These are phyloP conservation scores for Sylvicola cinctus DNA, from an alignment of 2,888 invertebrate genomes.

Conservation along the genomic window DNA sequence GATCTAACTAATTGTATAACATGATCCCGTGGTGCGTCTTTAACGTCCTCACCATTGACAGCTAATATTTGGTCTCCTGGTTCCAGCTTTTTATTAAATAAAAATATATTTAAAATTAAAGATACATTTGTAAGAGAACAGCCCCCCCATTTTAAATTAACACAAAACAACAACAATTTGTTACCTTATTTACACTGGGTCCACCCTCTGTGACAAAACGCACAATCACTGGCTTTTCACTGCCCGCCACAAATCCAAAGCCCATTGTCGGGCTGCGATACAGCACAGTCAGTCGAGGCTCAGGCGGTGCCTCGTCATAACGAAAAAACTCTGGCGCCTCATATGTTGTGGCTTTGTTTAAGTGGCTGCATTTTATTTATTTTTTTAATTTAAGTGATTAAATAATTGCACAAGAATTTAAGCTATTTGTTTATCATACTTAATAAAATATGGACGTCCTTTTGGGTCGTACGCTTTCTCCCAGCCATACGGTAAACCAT, in stretches of 20 bases:
- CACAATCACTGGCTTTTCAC: conserved; percentile 80
- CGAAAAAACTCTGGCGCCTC: conserved; percentile 51
- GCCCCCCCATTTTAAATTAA: not conserved
- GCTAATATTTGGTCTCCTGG: conserved; percentile 81
- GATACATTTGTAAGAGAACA: not conserved
- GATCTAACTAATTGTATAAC: conserved; percentile 75
- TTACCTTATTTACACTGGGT: conserved; percentile 69
- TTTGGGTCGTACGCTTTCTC: conserved; percentile 69
- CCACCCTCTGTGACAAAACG: conserved; percentile 78
- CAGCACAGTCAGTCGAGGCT: conserved; percentile 55
- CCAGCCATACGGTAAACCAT: conserved; percentile 75
- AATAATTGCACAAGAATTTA: too few relatives aligned
- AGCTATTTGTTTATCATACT: conserved; percentile 25
- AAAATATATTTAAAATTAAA: conserved; percentile 1
- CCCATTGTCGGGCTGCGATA: conserved; percentile 60
- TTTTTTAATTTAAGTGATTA: not conserved
- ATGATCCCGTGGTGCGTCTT: conserved; percentile 64
- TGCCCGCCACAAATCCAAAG: conserved; percentile 91
- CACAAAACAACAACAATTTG: conserved; percentile 1
- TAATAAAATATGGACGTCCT: conserved; percentile 59
- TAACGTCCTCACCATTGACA: conserved; percentile 82
- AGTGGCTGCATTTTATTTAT: conserved; percentile 32
- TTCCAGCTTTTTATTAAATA: conserved; percentile 32
- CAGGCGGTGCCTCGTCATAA: conserved; percentile 51
- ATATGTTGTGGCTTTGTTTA: conserved; percentile 80